A percentile compares a stretch with the other conserved stretches of the same genome.
Evolutionary conservation across 2,888 invertebrate genomes (phyloP).

Genomic region (Rhopalosiphum nymphaeae): DNA sequence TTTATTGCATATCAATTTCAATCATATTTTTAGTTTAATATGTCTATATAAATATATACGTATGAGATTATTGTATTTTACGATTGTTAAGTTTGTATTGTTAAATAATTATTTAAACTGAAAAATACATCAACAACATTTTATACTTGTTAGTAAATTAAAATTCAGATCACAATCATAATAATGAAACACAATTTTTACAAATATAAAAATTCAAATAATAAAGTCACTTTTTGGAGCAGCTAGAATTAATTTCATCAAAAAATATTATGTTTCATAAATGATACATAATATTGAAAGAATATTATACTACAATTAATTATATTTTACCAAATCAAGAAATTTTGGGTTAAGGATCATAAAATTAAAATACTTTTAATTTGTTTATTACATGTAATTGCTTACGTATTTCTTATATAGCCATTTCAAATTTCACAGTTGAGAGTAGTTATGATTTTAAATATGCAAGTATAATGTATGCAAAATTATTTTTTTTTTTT

Average conservation of each 20-base stretch:
- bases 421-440: not conserved
- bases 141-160: not conserved
- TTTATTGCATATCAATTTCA: not conserved
- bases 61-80: not conserved
- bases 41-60: not conserved
- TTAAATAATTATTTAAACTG: not conserved
- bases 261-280: not conserved
- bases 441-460: not conserved
- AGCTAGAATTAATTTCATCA: not conserved
- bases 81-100: not conserved
- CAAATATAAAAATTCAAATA: not conserved
- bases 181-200: not conserved
- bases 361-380: not conserved
- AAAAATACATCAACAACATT: not conserved
- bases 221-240: not conserved
- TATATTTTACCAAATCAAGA: not conserved
- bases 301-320: not conserved
- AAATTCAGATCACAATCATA: not conserved
- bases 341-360: not conserved
- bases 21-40: not conserved
- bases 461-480: no score
- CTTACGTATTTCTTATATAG: not conserved
- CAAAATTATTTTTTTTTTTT: not conserved
- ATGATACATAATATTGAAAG: not conserved
- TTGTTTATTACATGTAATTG: not conserved